Evolutionary conservation across 2,797 vertebrate genomes (phyloP), one percentile per base, ranked within the genome.

Genomic region (Catostomus latipinnis): DNA sequence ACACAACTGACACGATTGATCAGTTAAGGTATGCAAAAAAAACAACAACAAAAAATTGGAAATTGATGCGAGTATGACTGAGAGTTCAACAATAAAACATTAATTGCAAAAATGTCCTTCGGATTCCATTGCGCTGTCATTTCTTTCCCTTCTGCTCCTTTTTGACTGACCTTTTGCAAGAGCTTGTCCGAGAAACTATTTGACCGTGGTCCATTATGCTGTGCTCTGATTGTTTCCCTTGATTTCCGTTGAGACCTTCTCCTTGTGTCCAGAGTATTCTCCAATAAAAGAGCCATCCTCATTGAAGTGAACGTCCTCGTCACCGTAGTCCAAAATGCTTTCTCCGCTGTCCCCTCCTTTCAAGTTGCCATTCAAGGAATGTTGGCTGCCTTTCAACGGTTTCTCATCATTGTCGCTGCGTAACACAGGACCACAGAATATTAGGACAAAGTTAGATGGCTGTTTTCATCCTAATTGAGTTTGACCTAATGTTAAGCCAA

Each of bases 241-340:
- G 88, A 96, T 95, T 90, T 98, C 97, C 34, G 92, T 89, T 1
- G 96, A 95, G 80, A 82, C 93, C 89, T 96, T 96, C 85, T 92
- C 93, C 90, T 97, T 98, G 70, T 94, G 94, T 67, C 94, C 96
- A 0, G 94, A 91, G 2, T 99, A 99, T 89, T 97, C 96, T 7
- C 98, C 98, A 76, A 98, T 99, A 83, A 99, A 99, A 11, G 97
- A 99, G 74, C 98, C 98, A 7, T 99, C 98, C 92, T 99, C 98
- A 54, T 95, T 98, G 94, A 99, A 99, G 84, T 98, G 95, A 52
- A 86, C 94, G 1, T 98, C 97, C 88, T 98, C 97, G 0, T 97
- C 97, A 16, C 96, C 96, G 12, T 98, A 99, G 90, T 97, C 96
- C 82, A 96, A 97, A 88, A 99, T 91, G 88, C 98, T 99, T 92